phyloP scores from a whole-genome alignment of 2,797 vertebrate genomes.

The Siniperca undulata region DNA sequence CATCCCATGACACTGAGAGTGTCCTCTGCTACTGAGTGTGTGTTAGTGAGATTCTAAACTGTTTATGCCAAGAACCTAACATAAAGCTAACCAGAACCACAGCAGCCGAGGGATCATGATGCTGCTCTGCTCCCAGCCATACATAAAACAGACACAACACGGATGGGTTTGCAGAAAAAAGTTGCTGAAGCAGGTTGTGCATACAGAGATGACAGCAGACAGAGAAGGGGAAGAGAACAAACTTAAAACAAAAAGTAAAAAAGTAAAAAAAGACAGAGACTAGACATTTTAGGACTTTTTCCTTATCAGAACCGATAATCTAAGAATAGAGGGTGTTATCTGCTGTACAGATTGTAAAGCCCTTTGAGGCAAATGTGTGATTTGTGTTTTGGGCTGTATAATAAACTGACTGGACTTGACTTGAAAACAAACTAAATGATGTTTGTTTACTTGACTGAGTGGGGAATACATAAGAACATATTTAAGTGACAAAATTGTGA shows the following conservation, averaged over 20 bases:
- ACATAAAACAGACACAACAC: constrained; percentile 49
- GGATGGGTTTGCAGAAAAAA: background rate
- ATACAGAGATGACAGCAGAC: constrained; percentile 6
- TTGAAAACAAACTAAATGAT: constrained; percentile 6
- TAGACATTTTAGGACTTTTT: background rate
- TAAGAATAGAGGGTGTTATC: background rate
- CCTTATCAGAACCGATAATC: background rate
- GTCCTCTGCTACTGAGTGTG: constrained; percentile 20
- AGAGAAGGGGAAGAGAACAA: background rate
- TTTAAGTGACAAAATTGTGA: background rate
- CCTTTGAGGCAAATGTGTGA: background rate
- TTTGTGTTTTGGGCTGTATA: background rate
- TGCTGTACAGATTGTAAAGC: background rate
- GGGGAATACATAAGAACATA: constrained; percentile 8
- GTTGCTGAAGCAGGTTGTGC: background rate
- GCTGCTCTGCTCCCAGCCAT: constrained; percentile 1
- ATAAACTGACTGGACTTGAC: constrained; percentile 5
- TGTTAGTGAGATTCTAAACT: constrained; percentile 41
- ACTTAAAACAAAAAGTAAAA: no score
- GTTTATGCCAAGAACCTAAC: constrained; percentile 53
- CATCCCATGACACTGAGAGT: constrained; percentile 25
- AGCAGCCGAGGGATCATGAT: background rate
- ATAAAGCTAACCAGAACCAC: constrained; percentile 45
- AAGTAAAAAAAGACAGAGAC: background rate
- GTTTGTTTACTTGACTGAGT: constrained; percentile 1